Evolutionary conservation across 2,113 vertebrate genomes (phyloP), one percentile per base, ranked within the genome.

Genomic region (Tachycineta bicolor): DNA sequence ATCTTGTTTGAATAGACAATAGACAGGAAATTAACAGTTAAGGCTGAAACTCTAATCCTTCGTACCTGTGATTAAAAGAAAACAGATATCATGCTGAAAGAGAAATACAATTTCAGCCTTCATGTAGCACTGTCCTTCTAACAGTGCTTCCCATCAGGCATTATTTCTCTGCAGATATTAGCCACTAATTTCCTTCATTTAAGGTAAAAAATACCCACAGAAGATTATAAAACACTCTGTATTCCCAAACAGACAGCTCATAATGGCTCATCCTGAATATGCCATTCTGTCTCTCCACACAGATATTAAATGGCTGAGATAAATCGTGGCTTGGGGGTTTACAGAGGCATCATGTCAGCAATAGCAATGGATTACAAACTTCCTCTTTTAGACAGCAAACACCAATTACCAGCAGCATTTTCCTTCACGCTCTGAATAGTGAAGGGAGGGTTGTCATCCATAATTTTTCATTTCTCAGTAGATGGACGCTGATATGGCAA

Each of bases 11-110:
- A 88, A 74, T 88, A 91, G 93, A 90, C 67, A 88, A 89, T 25
- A 70, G 90, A 90, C 94, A 97, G 96, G 96, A 96, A 96, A 96
- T 97, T 89, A 96, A 86, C 85, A 89, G 88, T 96, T 95, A 83
- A 87, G 85, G 79, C 64, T 90, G 95, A 96, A 96, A 96, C 75
- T 86, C 87, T 67, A 92, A 63, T 52, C 75, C 83, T 81, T 90
- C 92, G 89, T 92, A 90, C 93, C 90, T 94, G 79, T 90, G 96
- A 96, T 93, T 96, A 96, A 95, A 86, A 93, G 93, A 88, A 97
- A 97, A 96, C 94, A 96, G 92, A 94, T 92, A 93, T 29, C 82
- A 63, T 73, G 80, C 69, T 94, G 96, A 95, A 95, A 96, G 83
- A 92, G 22, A 93, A 88, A 83, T 82, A 68, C 69, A 87, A 81